Evolutionary conservation across 2,113 vertebrate species (phyloP).

Genomic region (Osmerus eperlanus): DNA sequence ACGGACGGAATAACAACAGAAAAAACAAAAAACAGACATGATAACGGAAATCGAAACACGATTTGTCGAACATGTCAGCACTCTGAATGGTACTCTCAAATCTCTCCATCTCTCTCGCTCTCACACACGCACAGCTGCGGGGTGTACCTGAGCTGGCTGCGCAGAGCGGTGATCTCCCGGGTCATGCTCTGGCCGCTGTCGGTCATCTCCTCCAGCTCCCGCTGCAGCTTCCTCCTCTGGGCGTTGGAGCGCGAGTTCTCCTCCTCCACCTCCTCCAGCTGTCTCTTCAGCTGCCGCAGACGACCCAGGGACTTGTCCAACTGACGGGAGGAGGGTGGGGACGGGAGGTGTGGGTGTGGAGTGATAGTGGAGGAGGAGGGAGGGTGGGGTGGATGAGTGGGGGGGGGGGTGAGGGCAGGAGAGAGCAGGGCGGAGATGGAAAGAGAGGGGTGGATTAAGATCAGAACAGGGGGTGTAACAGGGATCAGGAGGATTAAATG

Average conservation of each 20-base stretch:
- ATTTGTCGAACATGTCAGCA: too few relatives aligned
- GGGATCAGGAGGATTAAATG: constrained; percentile 51
- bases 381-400: background rate
- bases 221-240: constrained; percentile 89
- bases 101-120: too few relatives aligned
- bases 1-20: constrained; percentile 53
- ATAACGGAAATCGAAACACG: constrained; percentile 13
- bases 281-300: constrained; percentile 94
- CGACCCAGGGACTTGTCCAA: constrained; percentile 81
- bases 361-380: background rate
- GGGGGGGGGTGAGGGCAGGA: background rate
- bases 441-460: constrained; percentile 40
- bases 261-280: constrained; percentile 96
- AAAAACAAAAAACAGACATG: constrained; percentile 40
- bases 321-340: constrained; percentile 42
- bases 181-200: constrained; percentile 91
- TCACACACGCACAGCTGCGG: background rate
- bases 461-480: constrained; percentile 24
- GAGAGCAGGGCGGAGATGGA: background rate
- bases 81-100: too few relatives aligned
- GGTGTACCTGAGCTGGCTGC: constrained; percentile 90
- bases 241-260: constrained; percentile 94
- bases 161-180: constrained; percentile 87
- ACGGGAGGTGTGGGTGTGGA: background rate
- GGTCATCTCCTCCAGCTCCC: constrained; percentile 88